A percentile compares a stretch with the other conserved stretches of the same genome.
phyloP scores from a whole-genome alignment of 1,140 invertebrate species.

The Aricia agestis region DNA sequence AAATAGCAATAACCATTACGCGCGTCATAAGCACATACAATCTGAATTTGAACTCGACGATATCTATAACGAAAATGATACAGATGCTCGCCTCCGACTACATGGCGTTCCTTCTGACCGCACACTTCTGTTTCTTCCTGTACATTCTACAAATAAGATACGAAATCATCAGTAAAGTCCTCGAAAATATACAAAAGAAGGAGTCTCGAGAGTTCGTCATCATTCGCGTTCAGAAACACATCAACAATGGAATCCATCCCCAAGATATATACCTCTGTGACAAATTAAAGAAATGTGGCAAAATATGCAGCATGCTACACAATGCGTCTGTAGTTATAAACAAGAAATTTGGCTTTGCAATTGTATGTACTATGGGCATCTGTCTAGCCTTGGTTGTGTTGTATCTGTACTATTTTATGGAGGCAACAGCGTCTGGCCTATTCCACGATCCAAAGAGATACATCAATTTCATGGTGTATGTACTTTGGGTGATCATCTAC shows the following conservation, averaged over 20 bases:
- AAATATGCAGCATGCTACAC: constrained; percentile 45
- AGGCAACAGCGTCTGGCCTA: constrained; percentile 51
- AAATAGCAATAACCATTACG: constrained; percentile 29
- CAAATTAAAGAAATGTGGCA: constrained; percentile 46
- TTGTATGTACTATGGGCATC: constrained; percentile 39
- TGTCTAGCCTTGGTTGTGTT: constrained; percentile 38
- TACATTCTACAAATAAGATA: constrained; percentile 37
- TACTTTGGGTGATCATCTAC: constrained; percentile 47
- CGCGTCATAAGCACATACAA: constrained; percentile 40
- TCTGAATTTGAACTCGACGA: constrained; percentile 24
- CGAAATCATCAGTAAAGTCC: constrained; percentile 39
- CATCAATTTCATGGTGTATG: constrained; percentile 43
- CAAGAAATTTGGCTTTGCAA: constrained; percentile 42
- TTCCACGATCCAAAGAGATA: constrained; percentile 46
- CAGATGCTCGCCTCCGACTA: constrained; percentile 41
- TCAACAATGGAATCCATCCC: constrained; percentile 29
- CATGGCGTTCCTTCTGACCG: constrained; percentile 35
- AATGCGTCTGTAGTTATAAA: constrained; percentile 33
- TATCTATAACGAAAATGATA: constrained; percentile 42
- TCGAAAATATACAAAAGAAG: constrained; percentile 34
- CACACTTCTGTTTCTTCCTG: constrained; percentile 42
- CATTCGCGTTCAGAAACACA: constrained; percentile 30
- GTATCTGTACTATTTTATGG: constrained; percentile 60
- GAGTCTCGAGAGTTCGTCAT: constrained; percentile 37
- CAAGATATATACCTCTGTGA: constrained; percentile 42